Evolutionary conservation across 1,140 invertebrate species (phyloP), one percentile per base, ranked within the genome.

Genomic region (Hypothenemus hampei): DNA sequence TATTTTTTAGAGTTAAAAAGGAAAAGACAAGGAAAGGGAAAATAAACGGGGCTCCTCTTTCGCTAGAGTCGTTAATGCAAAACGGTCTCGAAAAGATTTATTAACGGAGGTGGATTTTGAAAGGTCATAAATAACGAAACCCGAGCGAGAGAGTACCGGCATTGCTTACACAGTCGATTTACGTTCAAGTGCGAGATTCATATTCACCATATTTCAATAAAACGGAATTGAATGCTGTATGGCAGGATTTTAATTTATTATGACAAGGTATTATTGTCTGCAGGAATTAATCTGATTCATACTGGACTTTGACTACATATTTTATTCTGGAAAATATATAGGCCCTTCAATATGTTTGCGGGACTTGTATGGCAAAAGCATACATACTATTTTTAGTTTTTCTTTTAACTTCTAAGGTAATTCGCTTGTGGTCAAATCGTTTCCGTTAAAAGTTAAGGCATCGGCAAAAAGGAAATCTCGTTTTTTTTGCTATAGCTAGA

Each of bases 61-160:
- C 22, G n/a, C 4, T 10, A n/a, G 23, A 23, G 41, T 26, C 41
- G 41, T 44, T 44, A 44, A 44, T 44, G 41, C 41, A 44, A 44
- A 44, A 44, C 41, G 41, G 24, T 26, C 23, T 26, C 23, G 20
- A 11, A 23, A 44, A 44, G 41, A 44, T 44, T 44, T 44, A 44
- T 44, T 40, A 40, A 40, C 39, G 41, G 23, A 44, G 41, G 41
- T 44, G 41, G 41, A 40, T 44, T 44, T 44, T 44, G 41, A 44
- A 44, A 44, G 41, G 41, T 18, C 41, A 26, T 44, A 44, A 44
- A 44, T 44, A 23, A 26, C 41, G 41, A 44, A 26, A 44, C 41
- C 24, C 21, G 16, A 18, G 19, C 20, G 22, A 44, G 13, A 8
- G 16, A 11, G 13, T 13, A 40, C 16, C 39, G 16, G 39, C 39